phyloP scores from a whole-genome alignment of 1,140 invertebrate genomes.

The Pectinophora gossypiella region DNA sequence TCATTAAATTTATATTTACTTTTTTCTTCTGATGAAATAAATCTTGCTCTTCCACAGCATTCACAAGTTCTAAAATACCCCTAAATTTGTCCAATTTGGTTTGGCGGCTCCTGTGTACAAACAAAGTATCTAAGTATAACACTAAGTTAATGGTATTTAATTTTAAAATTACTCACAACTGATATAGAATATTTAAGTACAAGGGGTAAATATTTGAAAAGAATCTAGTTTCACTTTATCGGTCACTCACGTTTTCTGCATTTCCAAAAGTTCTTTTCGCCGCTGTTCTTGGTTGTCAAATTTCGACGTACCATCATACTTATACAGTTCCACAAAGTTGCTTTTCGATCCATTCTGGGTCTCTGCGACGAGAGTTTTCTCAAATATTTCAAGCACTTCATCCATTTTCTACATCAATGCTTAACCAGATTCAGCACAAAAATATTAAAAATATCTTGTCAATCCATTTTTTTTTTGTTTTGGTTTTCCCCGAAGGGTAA shows the following conservation, averaged over 20 bases:
- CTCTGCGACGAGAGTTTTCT: slow-evolving; percentile 26
- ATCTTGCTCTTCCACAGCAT: slow-evolving; percentile 32
- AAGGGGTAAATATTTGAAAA: too few species aligned
- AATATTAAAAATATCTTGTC: too few species aligned
- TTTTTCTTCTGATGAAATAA: slow-evolving; percentile 26
- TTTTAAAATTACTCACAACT: too few species aligned
- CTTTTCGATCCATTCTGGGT: slow-evolving; percentile 18
- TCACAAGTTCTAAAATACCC: slow-evolving; percentile 51
- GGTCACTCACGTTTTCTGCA: slow-evolving; percentile 56
- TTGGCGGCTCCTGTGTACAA: slow-evolving; percentile 28
- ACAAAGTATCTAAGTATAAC: too few species aligned
- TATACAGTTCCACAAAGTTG: slow-evolving; percentile 42
- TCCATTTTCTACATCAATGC: too few species aligned
- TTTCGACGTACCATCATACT: slow-evolving; percentile 54
- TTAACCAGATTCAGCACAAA: too few species aligned
- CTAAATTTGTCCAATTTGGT: slow-evolving; percentile 43
- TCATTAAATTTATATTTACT: slow-evolving; percentile 16
- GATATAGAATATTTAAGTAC: too few species aligned
- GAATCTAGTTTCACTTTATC: too few species aligned
- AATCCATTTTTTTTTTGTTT: too few species aligned
- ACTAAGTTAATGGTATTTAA: too few species aligned
- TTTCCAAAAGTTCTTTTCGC: slow-evolving; percentile 44
- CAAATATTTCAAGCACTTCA: slow-evolving; percentile 45
- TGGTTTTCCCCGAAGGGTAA: too few species aligned
- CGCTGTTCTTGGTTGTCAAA: slow-evolving; percentile 57